Evolutionary conservation across 2,888 invertebrate genomes (phyloP), one percentile per base, ranked within the genome.

Genomic region (Philhelius pedissequus): DNA sequence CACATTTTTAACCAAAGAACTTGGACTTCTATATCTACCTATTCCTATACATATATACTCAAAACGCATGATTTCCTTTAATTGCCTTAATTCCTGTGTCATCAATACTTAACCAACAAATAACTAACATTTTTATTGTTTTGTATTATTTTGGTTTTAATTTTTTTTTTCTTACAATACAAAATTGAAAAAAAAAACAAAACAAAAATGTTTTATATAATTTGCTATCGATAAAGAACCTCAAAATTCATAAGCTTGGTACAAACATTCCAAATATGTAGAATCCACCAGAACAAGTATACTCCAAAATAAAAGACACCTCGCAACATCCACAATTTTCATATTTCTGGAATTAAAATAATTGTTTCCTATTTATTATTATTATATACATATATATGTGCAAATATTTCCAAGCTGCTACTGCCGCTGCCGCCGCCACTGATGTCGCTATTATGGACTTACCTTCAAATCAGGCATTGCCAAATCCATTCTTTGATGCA

Each of bases 401-500:
- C 73, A 75, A 58, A 58, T 75, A 69, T 81, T 86, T 86, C 56
- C 81, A 86, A 86, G 86, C 84, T 80, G 71, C 82, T 60, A 32
- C 48, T 27, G 86, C 62, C 77, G 52, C 64, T 73, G 86, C 86
- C 78, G 70, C 54, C 58, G 40, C 18, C 30, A 80, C 56, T 76
- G n/a, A n/a, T n/a, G 50, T 56, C 74, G 86, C 86, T 79, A 87
- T 87, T 76, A 73, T 86, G 73, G 86, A 84, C 40, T 40, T 62
- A 52, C 45, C 75, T 64, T 69, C 77, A 62, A 79, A 48, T 56
- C 77, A 80, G 73, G 87, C 89, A 48, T 81, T 91, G 88, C 90
- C 90, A 87, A 91, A 92, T 90, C 91, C 91, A 87, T 91, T 91
- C 88, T 90, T 90, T 81, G 90, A 90, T 87, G 87, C 88, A 86